Base-by-base conservation (phyloP, 2,888 invertebrate genomes). In the Ichneumoninae sp. region DNA sequence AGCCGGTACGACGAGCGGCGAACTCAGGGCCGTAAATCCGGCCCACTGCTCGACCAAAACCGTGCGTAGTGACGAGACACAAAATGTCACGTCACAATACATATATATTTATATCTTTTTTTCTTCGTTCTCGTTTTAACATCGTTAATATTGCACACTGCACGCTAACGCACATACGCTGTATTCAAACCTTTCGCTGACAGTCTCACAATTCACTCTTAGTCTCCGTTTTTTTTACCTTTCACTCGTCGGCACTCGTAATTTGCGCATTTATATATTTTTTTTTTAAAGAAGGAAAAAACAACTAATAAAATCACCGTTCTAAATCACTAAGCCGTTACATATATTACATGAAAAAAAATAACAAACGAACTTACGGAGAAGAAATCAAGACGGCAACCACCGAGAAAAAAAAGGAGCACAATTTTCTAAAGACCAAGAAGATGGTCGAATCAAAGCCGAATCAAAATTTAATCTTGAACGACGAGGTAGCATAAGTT, bases 81-180 rank as follows among this genome's bases (percentile, higher is more conserved):
- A n/a, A n/a, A n/a, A n/a, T n/a, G n/a, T n/a, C n/a, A n/a, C n/a
- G n/a, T n/a, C n/a, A n/a, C n/a, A n/a, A 47, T 4, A 47, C 16
- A 10, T 13, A 52, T 66, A 40, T 74, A 19, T 54, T 47, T 75
- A 44, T 30, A 76, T 60, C 47, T 54, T 47, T 69, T 33, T 33
- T 66, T 66, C 22, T 54, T 16, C 33, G 60, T 76, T 30, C 50
- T 66, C 13, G n/a, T 22, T 63, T 44, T 57, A 26, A 26, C 26
- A 47, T 74, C 44, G 57, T 60, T 71, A 65, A 65, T 71, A 71
- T 73, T 74, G 68, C 80, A 80, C 68, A 40, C 73, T 73, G 33
- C 54, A 73, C 73, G 50, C 68, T n/a, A 47, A 60, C 13, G 50
- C 60, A 16, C 30, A 30, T 33, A 33, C 30, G 60, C 33, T 26